These are phyloP conservation scores for Pantherophis alleghaniensis DNA, from an alignment of 2,797 vertebrate species.

Conservation along the genomic window DNA sequence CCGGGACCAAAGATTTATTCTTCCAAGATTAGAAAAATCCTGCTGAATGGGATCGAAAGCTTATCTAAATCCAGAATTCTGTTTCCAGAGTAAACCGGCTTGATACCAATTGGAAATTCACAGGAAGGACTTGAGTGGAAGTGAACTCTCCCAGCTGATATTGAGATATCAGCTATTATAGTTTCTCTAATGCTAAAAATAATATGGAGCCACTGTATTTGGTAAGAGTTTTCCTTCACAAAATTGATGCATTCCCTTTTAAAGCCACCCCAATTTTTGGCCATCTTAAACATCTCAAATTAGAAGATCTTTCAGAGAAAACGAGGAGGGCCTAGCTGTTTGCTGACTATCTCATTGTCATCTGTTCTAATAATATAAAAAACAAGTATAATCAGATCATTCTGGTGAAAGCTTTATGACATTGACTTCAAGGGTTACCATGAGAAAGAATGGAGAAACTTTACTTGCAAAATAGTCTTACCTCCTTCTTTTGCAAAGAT, in stretches of 20 bases:
- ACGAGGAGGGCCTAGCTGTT: neutral
- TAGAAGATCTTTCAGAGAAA: neutral
- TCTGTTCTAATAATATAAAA: neutral
- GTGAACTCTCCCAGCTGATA: neutral
- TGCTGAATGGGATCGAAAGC: neutral
- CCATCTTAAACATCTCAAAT: neutral
- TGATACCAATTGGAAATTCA: neutral
- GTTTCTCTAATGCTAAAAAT: neutral
- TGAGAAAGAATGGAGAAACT: neutral
- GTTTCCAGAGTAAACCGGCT: neutral
- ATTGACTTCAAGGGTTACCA: neutral
- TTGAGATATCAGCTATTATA: neutral
- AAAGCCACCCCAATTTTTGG: neutral
- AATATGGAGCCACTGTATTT: neutral
- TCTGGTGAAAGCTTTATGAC: neutral
- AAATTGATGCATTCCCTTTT: neutral
- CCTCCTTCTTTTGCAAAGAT: neutral
- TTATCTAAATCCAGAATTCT: neutral
- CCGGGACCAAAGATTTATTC: neutral
- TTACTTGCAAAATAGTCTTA: neutral
- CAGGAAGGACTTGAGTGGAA: neutral
- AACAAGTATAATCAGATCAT: neutral
- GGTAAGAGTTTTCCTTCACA: neutral
- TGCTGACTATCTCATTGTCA: neutral
- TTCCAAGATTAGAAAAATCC: neutral